Percentiles rank a stretch among this genome's conserved stretches.
Evolutionary conservation across 2,888 invertebrate genomes (phyloP).

Genomic region (Crossocerus cetratus): DNA sequence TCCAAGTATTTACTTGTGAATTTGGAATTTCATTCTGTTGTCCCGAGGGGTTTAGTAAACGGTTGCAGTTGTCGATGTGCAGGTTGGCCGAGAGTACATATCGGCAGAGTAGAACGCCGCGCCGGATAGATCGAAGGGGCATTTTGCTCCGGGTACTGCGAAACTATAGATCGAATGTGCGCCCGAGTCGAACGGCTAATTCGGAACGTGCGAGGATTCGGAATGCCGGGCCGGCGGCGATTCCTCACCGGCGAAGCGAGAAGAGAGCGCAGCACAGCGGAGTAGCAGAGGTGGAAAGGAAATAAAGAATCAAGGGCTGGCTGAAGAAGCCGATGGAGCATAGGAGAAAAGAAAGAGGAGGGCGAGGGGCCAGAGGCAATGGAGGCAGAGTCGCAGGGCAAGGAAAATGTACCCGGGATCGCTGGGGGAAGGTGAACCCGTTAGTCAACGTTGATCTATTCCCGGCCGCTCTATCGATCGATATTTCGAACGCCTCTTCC

Average conservation of each 20-base stretch:
- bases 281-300: conserved; percentile 22
- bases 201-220: conserved; percentile 74
- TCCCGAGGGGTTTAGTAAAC: no score
- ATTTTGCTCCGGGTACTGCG: conserved; percentile 54
- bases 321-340: background rate
- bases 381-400: background rate
- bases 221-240: conserved; percentile 65
- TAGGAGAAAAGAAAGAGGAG: background rate
- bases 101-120: no score
- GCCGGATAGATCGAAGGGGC: conserved; percentile 25
- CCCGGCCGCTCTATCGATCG: conserved; percentile 39
- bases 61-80: no score
- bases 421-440: conserved; percentile 19
- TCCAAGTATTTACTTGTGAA: no score
- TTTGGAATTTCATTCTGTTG: no score
- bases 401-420: conserved; percentile 19
- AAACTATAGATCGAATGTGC: conserved; percentile 70
- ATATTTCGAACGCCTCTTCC: conserved; percentile 16
- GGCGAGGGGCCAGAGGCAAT: conserved; percentile 4
- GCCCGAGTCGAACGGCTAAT: conserved; percentile 74
- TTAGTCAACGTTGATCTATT: conserved; percentile 51
- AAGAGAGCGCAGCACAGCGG: conserved; percentile 17
- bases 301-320: conserved; percentile 31
- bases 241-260: conserved; percentile 47
- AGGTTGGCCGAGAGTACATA: no score